Base-by-base conservation (phyloP, 2,113 vertebrate genomes). In the Calidris pugnax region DNA sequence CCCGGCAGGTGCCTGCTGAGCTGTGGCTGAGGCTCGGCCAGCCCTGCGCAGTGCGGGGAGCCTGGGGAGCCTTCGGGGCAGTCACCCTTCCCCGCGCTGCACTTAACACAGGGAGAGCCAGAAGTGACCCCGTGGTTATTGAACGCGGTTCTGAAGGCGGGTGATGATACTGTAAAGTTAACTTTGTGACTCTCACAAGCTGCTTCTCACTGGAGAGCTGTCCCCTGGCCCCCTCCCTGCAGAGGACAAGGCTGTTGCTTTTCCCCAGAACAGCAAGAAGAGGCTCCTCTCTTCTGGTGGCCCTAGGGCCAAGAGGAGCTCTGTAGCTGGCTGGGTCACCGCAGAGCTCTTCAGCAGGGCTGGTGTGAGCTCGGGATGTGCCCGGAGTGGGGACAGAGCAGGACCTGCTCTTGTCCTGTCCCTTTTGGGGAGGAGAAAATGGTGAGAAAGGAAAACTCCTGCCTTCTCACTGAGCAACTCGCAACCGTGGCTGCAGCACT, bases 21-120 rank as follows among this genome's bases (percentile, higher is more conserved):
- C 3, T 2, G 1, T 0, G 62, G 45, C 3, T 2, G 1, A 0
- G 62, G 50, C n/a, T n/a, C 11, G 47, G 33, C 45, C 0, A 0
- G 57, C 33, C 12, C 12, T 4, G 6, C 17, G 76, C 23, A 12
- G 55, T 66, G 16, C 18, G 0, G 68, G 37, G 27, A 43, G 50
- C 30, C 55, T 33, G 27, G 24, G 50, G 32, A 51, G n/a, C 30
- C 27, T 39, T 32, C 28, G 19, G 80, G 13, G n/a, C 55, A 26
- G 18, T 5, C 39, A 10, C 30, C 21, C 32, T 32, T 53, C 57
- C 57, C 86, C 10, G 20, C 1, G 0, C 15, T 23, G 59, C 57
- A 2, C 22, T 45, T 22, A 9, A 32, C 6, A 4, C 14, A 8
- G 47, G 57, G 35, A 63, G 81, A 78, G 48, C 33, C 66, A 10